These are phyloP conservation scores for Hypomesus transpacificus DNA, from an alignment of 2,113 vertebrate species.

Conservation along the genomic window DNA sequence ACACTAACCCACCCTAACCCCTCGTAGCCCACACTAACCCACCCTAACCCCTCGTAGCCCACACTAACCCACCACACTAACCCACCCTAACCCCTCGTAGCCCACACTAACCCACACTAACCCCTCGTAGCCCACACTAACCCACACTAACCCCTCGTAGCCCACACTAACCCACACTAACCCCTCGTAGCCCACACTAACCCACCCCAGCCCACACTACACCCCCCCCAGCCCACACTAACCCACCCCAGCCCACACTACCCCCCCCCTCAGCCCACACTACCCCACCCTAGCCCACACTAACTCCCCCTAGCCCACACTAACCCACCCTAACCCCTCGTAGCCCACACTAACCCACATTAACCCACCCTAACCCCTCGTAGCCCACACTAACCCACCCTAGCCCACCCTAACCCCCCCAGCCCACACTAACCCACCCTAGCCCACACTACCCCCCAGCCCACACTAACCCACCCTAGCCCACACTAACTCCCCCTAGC, in stretches of 20 bases:
- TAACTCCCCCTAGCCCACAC: too few species aligned
- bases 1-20: too few species aligned
- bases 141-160: neutral
- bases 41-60: too few species aligned
- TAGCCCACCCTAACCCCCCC: neutral
- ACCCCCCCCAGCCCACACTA: too few species aligned
- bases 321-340: too few species aligned
- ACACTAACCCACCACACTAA: too few species aligned
- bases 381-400: neutral
- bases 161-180: neutral
- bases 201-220: too few species aligned
- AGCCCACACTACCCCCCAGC: too few species aligned
- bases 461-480: neutral
- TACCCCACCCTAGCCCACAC: neutral
- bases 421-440: neutral
- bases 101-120: too few species aligned
- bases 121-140: too few species aligned
- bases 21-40: neutral
- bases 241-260: neutral
- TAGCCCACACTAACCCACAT: neutral
- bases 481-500: neutral
- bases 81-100: too few species aligned
- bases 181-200: neutral
- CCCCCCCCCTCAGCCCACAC: neutral
- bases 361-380: neutral